phyloP scores from a whole-genome alignment of 2,113 vertebrate genomes.

The Eira barbara region DNA sequence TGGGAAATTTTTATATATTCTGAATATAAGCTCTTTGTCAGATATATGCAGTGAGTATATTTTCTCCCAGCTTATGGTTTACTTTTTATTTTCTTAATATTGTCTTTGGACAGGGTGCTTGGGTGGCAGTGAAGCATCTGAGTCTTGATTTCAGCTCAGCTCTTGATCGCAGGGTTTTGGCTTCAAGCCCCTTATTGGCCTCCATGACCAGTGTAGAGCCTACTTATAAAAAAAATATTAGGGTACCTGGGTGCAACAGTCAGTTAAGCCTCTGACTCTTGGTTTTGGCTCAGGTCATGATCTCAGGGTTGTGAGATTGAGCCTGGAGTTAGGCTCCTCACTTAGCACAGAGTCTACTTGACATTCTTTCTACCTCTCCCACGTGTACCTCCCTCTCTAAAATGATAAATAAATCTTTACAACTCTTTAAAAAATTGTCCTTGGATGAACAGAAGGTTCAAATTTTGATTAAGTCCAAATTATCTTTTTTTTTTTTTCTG shows the following conservation, averaged over 20 bases:
- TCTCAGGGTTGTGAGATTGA: not conserved
- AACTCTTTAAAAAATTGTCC: not conserved
- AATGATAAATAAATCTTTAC: not conserved
- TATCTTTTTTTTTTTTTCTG: not conserved
- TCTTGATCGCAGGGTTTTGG: not conserved
- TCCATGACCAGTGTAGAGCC: not conserved
- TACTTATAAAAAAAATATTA: not conserved
- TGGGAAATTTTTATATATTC: not conserved
- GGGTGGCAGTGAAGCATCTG: not conserved
- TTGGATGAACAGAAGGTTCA: not conserved
- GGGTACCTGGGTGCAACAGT: not conserved
- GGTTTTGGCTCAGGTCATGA: not conserved
- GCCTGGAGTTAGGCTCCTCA: not conserved
- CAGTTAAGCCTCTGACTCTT: not conserved
- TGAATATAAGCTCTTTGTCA: not conserved
- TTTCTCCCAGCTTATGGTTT: not conserved
- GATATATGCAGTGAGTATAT: not conserved
- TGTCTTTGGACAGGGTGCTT: not conserved
- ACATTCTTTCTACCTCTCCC: not conserved
- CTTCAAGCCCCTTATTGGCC: not conserved
- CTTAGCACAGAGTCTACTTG: not conserved
- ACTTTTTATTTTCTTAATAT: not conserved
- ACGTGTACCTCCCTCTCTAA: not conserved
- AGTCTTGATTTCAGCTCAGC: not conserved
- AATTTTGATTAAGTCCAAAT: not conserved